phyloP scores from a whole-genome alignment of 2,113 vertebrate species.

The Carassius auratus region DNA sequence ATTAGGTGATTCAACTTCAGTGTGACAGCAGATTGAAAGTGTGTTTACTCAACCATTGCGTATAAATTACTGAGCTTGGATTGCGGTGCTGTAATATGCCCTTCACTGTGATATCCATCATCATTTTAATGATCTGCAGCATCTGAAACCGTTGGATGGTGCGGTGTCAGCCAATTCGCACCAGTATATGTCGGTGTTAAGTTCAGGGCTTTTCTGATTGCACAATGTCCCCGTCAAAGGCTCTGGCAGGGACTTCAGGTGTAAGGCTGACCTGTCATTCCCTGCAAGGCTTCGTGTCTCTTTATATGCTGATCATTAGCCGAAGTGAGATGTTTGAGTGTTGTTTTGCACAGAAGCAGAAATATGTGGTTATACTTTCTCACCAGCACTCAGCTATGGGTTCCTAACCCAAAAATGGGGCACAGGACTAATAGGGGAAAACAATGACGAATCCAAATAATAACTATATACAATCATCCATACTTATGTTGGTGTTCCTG shows the following conservation, averaged over 20 bases:
- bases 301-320: background rate
- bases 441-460: background rate
- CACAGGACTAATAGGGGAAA: background rate
- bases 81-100: background rate
- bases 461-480: background rate
- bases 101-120: constrained; percentile 26
- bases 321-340: background rate
- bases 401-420: background rate
- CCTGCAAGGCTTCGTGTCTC: background rate
- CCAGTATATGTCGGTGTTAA: background rate
- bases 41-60: background rate
- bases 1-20: constrained; percentile 5
- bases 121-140: constrained; percentile 33
- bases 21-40: background rate
- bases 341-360: background rate
- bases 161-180: background rate
- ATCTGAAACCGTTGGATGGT: background rate
- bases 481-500: background rate
- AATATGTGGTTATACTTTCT: background rate
- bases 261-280: background rate
- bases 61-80: constrained; percentile 21
- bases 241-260: background rate
- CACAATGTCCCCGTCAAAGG: background rate
- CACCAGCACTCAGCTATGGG: background rate
- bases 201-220: background rate